phyloP scores from a whole-genome alignment of 2,797 vertebrate genomes.

The Allobates femoralis region DNA sequence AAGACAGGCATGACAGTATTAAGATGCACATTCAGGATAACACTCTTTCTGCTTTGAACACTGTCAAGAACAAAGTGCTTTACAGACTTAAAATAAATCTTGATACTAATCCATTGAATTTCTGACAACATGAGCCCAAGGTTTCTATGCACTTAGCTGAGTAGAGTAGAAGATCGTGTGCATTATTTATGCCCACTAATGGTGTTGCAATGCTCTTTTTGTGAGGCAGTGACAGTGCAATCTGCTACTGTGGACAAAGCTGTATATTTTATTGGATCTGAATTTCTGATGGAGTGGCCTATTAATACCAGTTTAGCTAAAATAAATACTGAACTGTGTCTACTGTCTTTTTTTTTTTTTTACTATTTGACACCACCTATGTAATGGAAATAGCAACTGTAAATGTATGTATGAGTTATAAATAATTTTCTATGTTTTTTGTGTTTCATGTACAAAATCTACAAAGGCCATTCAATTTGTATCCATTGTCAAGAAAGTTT shows the following conservation, averaged over 20 bases:
- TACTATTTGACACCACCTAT: slow-evolving; percentile 7
- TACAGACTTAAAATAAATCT: slow-evolving; percentile 98
- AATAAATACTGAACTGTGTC: slow-evolving; percentile 86
- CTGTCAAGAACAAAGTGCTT: slow-evolving; percentile 91
- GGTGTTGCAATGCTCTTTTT: slow-evolving; percentile 88
- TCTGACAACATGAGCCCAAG: slow-evolving; percentile 95
- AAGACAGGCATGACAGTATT: slow-evolving; percentile 93
- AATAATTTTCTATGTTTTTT: slow-evolving; percentile 24
- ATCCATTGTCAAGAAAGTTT: slow-evolving; percentile 29
- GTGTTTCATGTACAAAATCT: neutral
- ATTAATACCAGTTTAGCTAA: slow-evolving; percentile 91
- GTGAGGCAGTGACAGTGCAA: slow-evolving; percentile 90
- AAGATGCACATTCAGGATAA: slow-evolving; percentile 85
- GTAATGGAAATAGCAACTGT: slow-evolving; percentile 9
- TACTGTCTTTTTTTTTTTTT: slow-evolving; percentile 71
- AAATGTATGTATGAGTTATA: slow-evolving; percentile 36
- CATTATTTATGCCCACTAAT: slow-evolving; percentile 99
- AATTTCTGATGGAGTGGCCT: slow-evolving; percentile 90
- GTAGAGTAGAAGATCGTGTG: slow-evolving; percentile 89
- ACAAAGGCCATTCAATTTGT: slow-evolving; percentile 24
- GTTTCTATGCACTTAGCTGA: slow-evolving; percentile 98
- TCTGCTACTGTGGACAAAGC: slow-evolving; percentile 94
- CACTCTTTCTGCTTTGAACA: slow-evolving; percentile 87
- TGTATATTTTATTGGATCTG: slow-evolving; percentile 87
- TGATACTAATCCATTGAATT: slow-evolving; percentile 97